Percentiles rank a stretch among this genome's conserved stretches.
phyloP scores from a whole-genome alignment of 2,113 vertebrate species.

The Cnemophilus loriae region DNA sequence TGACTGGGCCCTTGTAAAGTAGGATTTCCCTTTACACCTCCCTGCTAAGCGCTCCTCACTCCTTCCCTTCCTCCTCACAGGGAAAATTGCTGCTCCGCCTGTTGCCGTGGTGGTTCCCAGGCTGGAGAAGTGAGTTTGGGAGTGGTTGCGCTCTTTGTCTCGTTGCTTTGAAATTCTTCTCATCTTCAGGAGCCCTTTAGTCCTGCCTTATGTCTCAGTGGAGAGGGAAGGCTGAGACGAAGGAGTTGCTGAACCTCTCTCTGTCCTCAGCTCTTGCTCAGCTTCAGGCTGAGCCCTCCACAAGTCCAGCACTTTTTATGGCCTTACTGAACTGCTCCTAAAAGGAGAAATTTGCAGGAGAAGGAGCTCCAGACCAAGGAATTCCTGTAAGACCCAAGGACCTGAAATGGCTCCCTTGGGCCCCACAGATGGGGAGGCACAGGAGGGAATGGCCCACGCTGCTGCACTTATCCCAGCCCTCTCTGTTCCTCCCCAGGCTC shows the following conservation, averaged over 20 bases:
- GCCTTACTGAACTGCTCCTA: not conserved
- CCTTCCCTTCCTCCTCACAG: not conserved
- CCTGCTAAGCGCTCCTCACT: not conserved
- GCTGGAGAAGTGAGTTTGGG: not conserved
- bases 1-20: not conserved
- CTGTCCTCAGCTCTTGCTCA: not conserved
- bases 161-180: rapidly evolving
- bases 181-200: not conserved
- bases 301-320: not conserved
- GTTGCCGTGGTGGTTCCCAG: not conserved
- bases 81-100: not conserved
- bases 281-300: not conserved
- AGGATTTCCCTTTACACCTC: constrained; percentile 11
- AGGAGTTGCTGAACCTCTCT: rapidly evolving
- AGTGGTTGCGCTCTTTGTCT: not conserved
- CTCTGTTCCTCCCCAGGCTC: not conserved
- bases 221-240: not conserved
- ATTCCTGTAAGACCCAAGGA: not conserved
- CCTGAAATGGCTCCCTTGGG: not conserved
- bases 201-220: not conserved
- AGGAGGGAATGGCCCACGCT: not conserved
- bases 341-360: not conserved
- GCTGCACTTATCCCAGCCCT: not conserved
- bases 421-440: not conserved
- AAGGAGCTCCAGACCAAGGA: not conserved